Evolutionary conservation across 2,113 vertebrate genomes (phyloP).

Genomic region (Odobenus rosmarus): DNA sequence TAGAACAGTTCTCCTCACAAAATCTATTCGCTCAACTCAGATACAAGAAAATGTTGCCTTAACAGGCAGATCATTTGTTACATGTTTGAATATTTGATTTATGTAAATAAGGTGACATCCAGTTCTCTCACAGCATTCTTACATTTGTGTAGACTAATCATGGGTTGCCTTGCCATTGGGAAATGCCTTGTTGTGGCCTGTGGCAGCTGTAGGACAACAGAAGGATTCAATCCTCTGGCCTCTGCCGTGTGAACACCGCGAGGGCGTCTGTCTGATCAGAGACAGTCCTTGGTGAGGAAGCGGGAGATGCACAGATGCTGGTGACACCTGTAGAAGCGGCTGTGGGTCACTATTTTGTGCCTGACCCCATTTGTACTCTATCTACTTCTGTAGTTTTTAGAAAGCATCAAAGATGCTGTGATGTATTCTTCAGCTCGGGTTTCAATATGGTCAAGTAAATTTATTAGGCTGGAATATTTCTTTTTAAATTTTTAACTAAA

Average conservation of each 20-base stretch:
- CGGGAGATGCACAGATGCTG: neutral
- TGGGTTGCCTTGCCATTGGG: neutral
- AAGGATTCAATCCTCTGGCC: neutral
- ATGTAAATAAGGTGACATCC: neutral
- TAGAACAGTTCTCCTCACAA: neutral
- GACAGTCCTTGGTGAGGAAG: neutral
- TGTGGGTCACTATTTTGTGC: neutral
- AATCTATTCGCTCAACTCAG: neutral
- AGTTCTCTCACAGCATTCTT: neutral
- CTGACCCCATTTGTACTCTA: neutral
- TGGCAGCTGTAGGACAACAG: neutral
- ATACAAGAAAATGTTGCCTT: neutral
- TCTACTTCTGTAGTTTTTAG: neutral
- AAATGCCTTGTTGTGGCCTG: neutral
- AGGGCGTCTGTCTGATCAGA: neutral
- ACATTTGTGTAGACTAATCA: neutral
- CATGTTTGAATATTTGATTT: neutral
- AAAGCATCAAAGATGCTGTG: neutral
- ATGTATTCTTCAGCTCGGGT: neutral
- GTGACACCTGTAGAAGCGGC: neutral
- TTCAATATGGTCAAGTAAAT: neutral
- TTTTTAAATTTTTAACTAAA: conserved; percentile 12
- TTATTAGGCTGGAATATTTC: neutral
- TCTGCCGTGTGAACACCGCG: neutral
- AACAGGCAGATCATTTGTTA: neutral